Conservation (phyloP, 2,113 vertebrate genomes). For the Periophthalmodon schlosseri region DNA sequence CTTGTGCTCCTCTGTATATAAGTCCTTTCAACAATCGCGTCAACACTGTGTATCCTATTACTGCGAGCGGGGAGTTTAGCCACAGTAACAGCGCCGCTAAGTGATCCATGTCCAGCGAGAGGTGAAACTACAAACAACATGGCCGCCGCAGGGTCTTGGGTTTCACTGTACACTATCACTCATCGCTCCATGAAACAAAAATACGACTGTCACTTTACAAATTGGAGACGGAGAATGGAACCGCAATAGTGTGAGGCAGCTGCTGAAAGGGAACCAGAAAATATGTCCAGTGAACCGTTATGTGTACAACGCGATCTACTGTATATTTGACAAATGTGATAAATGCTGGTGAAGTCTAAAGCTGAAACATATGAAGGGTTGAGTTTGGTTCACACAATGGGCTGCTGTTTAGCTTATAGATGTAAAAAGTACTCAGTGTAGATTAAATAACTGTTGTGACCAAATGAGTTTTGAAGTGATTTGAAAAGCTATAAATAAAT, state of each 20-base stretch:
- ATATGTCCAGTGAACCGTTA: background rate
- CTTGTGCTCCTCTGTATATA: slow-evolving; percentile 27
- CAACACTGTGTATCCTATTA: slow-evolving; percentile 21
- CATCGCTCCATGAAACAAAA: background rate
- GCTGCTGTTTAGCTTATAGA: too few species aligned
- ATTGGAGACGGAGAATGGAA: background rate
- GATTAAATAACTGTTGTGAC: too few species aligned
- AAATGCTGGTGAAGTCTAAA: background rate
- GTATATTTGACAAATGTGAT: slow-evolving; percentile 2
- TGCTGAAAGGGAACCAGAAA: background rate
- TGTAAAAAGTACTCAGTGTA: too few species aligned
- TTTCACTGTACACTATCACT: slow-evolving; percentile 3
- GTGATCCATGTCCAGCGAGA: slow-evolving; percentile 33
- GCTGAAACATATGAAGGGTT: background rate
- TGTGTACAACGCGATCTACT: background rate
- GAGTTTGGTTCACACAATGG: background rate
- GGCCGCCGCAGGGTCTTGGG: slow-evolving; percentile 9
- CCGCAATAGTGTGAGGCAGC: background rate
- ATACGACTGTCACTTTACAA: background rate
- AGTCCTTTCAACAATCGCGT: slow-evolving; percentile 11
- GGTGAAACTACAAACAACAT: slow-evolving; percentile 31
- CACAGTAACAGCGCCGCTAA: slow-evolving; percentile 28
- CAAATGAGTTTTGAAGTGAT: too few species aligned
- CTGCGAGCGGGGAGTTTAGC: slow-evolving; percentile 17
- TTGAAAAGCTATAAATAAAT: too few species aligned